Conservation (phyloP, 2,113 vertebrate species). For the Elephas maximus region DNA sequence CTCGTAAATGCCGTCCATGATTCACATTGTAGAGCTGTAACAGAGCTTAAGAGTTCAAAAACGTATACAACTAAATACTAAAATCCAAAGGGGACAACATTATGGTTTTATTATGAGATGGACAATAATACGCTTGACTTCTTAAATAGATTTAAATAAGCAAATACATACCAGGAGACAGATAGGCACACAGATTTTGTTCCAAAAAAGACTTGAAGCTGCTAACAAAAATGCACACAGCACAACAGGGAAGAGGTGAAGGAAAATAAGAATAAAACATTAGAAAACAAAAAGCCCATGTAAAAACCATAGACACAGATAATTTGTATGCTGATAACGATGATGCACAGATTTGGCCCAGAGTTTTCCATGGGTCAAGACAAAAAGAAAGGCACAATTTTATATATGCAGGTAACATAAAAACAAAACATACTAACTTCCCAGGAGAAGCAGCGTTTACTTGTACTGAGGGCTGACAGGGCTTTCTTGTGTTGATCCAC, state of each 20-base stretch:
- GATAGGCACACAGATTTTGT: background rate
- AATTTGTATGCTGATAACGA: background rate
- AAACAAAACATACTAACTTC: background rate
- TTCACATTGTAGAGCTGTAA: slow-evolving; percentile 31
- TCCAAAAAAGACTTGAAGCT: slow-evolving; percentile 36
- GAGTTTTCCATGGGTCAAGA: background rate
- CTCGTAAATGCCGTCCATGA: slow-evolving; percentile 59
- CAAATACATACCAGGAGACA: slow-evolving; percentile 12
- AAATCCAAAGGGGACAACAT: slow-evolving; percentile 15
- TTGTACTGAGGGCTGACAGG: background rate
- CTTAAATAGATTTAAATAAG: slow-evolving; percentile 41
- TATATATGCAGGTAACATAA: slow-evolving; percentile 35
- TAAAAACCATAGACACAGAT: slow-evolving; percentile 41
- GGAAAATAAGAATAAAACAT: slow-evolving; percentile 9
- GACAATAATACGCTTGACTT: slow-evolving; percentile 47
- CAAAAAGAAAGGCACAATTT: slow-evolving; percentile 30
- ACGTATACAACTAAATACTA: background rate
- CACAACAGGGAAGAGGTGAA: slow-evolving; percentile 10
- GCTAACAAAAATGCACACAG: background rate
- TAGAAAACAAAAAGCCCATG: background rate
- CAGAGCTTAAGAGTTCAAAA: slow-evolving; percentile 57
- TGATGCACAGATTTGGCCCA: slow-evolving; percentile 2
- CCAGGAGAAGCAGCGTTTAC: background rate
- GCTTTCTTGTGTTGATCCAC: background rate
- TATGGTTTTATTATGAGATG: background rate